A percentile compares a stretch with the other conserved stretches of the same genome.
Evolutionary conservation across 92 coral and sea anemone species (phyloP).

Genomic region (Actinernus sp.): DNA sequence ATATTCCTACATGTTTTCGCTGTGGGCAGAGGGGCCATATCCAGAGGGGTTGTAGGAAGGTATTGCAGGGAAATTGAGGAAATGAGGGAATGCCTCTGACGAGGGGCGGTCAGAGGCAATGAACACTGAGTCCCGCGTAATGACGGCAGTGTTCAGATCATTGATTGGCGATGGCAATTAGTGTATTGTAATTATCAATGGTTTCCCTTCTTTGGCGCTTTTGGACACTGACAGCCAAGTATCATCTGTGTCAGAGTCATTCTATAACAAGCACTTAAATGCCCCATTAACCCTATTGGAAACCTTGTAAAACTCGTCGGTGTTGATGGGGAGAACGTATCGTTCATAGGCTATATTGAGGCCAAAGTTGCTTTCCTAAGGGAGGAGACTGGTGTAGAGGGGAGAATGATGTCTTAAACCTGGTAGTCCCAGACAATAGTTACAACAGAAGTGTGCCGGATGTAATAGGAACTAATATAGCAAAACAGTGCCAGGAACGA

Average conservation of each 20-base stretch:
- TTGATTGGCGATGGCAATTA: constrained; percentile 56
- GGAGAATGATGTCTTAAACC: neutral
- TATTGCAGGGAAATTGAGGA: constrained; percentile 44
- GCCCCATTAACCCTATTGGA: constrained; percentile 9
- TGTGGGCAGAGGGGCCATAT: constrained; percentile 59
- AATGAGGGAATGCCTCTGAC: constrained; percentile 22
- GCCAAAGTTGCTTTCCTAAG: constrained; percentile 29
- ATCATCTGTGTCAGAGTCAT: constrained; percentile 31
- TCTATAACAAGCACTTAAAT: constrained; percentile 16
- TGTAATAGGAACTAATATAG: constrained; percentile 50
- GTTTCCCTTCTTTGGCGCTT: constrained; percentile 23
- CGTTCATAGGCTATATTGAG: constrained; percentile 39
- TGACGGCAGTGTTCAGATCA: neutral
- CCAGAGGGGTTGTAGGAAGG: constrained; percentile 39
- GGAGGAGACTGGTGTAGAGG: constrained; percentile 31
- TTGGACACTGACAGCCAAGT: constrained; percentile 63
- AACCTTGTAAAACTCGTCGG: constrained; percentile 25
- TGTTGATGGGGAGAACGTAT: constrained; percentile 52
- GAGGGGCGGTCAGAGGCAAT: constrained; percentile 45
- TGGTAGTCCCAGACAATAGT: constrained; percentile 58
- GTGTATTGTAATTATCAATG: constrained; percentile 21
- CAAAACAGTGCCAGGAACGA: constrained; percentile 28
- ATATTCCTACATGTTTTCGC: constrained; percentile 28
- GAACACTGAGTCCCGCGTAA: constrained; percentile 4
- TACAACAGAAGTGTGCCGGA: constrained; percentile 44